These are phyloP conservation scores for Coreius guichenoti DNA, from an alignment of 2,797 vertebrate genomes.

Conservation along the genomic window DNA sequence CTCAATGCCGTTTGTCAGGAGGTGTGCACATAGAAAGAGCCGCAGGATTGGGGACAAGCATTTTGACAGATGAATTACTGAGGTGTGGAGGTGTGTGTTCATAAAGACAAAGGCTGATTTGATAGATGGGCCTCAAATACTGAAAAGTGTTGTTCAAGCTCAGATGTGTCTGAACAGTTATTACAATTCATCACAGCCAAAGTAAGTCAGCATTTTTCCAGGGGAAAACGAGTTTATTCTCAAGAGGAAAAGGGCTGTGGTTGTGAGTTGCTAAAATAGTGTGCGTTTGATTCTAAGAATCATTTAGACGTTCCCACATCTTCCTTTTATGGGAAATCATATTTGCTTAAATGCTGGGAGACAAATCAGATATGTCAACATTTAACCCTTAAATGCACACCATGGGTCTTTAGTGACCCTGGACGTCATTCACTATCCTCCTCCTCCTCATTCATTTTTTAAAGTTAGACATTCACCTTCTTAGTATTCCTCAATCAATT, in stretches of 20 bases:
- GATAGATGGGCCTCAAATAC: not conserved
- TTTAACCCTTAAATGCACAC: no score
- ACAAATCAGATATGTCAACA: not conserved
- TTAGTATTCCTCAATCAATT: no score
- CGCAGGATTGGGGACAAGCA: not conserved
- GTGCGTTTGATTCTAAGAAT: not conserved
- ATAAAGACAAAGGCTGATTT: not conserved
- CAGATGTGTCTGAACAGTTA: conserved; percentile 10
- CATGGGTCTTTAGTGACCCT: no score
- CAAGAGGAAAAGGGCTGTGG: not conserved
- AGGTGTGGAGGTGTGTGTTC: not conserved
- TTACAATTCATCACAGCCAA: not conserved
- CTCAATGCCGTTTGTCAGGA: not conserved
- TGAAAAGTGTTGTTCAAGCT: not conserved
- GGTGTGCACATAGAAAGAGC: not conserved
- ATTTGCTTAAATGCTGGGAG: not conserved
- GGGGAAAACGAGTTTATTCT: not conserved
- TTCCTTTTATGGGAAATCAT: conserved; percentile 6
- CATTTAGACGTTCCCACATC: not conserved
- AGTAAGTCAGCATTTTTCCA: conserved; percentile 4
- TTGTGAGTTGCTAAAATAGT: not conserved
- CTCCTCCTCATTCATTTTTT: no score
- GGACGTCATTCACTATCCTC: no score
- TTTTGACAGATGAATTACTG: not conserved
- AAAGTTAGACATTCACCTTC: no score